Evolutionary conservation across 1,140 invertebrate genomes (phyloP), one percentile per base, ranked within the genome.

Genomic region (Caenorhabditis tropicalis): DNA sequence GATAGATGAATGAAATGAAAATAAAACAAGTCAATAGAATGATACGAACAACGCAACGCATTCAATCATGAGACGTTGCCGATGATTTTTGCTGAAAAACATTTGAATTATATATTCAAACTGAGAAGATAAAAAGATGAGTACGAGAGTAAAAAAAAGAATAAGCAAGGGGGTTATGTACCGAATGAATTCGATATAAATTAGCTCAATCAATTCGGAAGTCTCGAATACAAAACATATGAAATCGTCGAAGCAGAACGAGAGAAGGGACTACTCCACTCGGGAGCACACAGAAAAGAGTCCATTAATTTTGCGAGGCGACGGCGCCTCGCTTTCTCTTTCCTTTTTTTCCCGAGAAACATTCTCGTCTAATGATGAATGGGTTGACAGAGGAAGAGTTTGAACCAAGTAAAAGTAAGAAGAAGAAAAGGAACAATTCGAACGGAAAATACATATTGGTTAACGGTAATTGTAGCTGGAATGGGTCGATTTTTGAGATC

Each of bases 161-260:
- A 27, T 10, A 56, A 56, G 24, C 7, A 27, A 16, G 6, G 9
- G 24, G 9, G 7, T 7, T 51, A 51, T n/a, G 39, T 43, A 36
- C 58, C 58, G 36, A 36, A 29, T 29, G 1, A 58, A 24, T 4
- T 51, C 16, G 49, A 36, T 27, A 56, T 56, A 74, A 43, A 74
- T 74, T 74, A 36, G 36, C 65, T 24, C 65, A 74, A 74, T 74
- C 65, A 74, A 74, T 74, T 74, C 65, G 65, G 65, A 74, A 74
- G 36, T 74, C 58, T 31, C 65, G 36, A 33, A 74, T 74, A 74
- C 65, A 74, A 43, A 74, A 74, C 65, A 74, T 74, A 74, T 74
- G 65, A 36, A 74, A 33, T 74, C 65, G 33, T 24, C 65, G 65
- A 74, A 74, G 65, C 65, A 74, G 65, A 74, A 74, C 65, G 65